A percentile compares a stretch with the other conserved stretches of the same genome.
phyloP scores from a whole-genome alignment of 2,797 vertebrate genomes.

The Pseudocheirus occidentalis region DNA sequence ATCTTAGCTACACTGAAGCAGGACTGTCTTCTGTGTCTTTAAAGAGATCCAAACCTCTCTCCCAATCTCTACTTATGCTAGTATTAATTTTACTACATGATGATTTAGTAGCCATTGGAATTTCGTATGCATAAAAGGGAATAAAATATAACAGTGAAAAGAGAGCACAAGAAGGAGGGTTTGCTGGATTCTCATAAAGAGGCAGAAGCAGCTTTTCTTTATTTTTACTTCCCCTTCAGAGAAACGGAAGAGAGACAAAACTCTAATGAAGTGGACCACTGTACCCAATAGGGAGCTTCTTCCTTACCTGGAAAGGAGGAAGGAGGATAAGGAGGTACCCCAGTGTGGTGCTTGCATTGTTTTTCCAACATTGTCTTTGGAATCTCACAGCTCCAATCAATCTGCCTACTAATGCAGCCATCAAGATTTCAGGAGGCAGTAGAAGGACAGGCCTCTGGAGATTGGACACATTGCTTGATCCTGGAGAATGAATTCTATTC shows the following conservation, averaged over 20 bases:
- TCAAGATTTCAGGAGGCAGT: background rate
- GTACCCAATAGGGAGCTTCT: background rate
- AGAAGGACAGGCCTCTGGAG: background rate
- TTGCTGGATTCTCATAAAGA: background rate
- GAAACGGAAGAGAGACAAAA: background rate
- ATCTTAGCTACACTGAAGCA: background rate
- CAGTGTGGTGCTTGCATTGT: background rate
- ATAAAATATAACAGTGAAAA: background rate
- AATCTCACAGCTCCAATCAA: background rate
- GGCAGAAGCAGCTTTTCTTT: background rate
- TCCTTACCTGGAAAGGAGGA: background rate
- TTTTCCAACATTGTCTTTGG: background rate
- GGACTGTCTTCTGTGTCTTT: background rate
- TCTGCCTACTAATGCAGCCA: background rate
- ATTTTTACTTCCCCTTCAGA: background rate
- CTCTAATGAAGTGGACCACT: background rate
- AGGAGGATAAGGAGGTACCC: background rate
- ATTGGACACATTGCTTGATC: background rate
- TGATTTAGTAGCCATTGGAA: background rate
- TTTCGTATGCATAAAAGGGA: background rate
- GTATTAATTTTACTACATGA: background rate
- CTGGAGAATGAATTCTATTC: background rate
- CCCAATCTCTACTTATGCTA: background rate
- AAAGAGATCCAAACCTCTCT: background rate
- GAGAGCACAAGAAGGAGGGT: background rate